Percentiles rank a stretch among this genome's conserved stretches.
Evolutionary conservation across 2,888 invertebrate genomes (phyloP).

Genomic region (Caenorhabditis drosophilae): DNA sequence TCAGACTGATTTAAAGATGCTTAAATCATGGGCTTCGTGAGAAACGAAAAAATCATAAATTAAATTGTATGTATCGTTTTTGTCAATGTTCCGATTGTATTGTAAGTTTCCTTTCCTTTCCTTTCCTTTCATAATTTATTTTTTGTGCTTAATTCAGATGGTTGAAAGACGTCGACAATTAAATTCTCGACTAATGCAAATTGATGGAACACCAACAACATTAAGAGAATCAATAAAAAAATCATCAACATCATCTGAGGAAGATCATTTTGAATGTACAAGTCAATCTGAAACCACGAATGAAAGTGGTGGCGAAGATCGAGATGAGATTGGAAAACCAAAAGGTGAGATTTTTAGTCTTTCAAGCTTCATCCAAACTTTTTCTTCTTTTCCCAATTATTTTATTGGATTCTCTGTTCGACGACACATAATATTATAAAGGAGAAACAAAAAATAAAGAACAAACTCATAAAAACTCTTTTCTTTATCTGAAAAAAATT

Average conservation of each 20-base stretch:
- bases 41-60: conserved; percentile 57
- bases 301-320: conserved; percentile 36
- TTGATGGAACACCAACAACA: conserved; percentile 33
- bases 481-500: too few relatives aligned
- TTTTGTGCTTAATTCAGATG: conserved; percentile 56
- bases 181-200: conserved; percentile 51
- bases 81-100: conserved; percentile 53
- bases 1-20: too few relatives aligned
- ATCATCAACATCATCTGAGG: conserved; percentile 20
- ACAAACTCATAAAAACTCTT: too few relatives aligned
- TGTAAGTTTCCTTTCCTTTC: conserved; percentile 19
- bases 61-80: conserved; percentile 41
- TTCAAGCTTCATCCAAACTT: too few relatives aligned
- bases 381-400: too few relatives aligned
- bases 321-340: conserved; percentile 29
- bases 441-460: too few relatives aligned
- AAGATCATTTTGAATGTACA: conserved; percentile 36
- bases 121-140: neutral
- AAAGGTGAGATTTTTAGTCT: conserved; percentile 31
- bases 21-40: conserved; percentile 52
- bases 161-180: conserved; percentile 55
- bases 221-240: neutral
- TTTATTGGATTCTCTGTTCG: too few relatives aligned
- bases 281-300: conserved; percentile 38
- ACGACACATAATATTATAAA: too few relatives aligned